Evolutionary conservation across 2,888 invertebrate species (phyloP), one percentile per base, ranked within the genome.

Genomic region (Agrotis ipsilon): DNA sequence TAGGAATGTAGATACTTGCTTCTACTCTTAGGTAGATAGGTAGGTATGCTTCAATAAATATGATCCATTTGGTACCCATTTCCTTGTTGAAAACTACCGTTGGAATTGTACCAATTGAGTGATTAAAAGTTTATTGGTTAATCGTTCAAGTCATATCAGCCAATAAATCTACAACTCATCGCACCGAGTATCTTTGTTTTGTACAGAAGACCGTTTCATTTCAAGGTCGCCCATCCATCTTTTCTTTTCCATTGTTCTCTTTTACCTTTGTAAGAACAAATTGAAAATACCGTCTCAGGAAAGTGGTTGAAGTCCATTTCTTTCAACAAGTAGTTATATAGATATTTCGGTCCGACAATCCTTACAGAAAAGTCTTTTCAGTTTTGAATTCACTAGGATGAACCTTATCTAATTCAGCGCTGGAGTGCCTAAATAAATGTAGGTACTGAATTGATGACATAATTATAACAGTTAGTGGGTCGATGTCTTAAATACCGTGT

Each of bases 81-180:
- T 68, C 57, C 55, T 46, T n/a, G 11, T 21, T 54, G 14, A 72
- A 72, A 58, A 24, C n/a, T 19, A 19, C 19, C 68, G 16, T 18
- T 57, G 27, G 27, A 9, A 32, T 32, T 55, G 14, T 32, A 24
- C n/a, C 46, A 75, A 74, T 75, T 75, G 65, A 64, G 21, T 18
- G 27, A 60, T 80, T 75, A 74, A 64, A 64, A 60, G 45, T 80
- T 75, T 27, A 80, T 75, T 74, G 75, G 65, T 60, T 74, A 75
- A 74, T 75, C 32, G 32, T 32, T 27, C 18, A 32, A 54, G 27
- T 74, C 75, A 64, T 74, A 75, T 72, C 61, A 9, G 39, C 16
- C 46, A 43, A 43, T 72, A 13, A 75, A 75, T 60, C n/a, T 16
- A 49, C 24, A 39, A 43, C 13, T 62, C 60, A 49, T 76, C 13